These are phyloP conservation scores for Sebastiscus albofasciatus DNA, from an alignment of 2,797 vertebrate species.

Conservation along the genomic window DNA sequence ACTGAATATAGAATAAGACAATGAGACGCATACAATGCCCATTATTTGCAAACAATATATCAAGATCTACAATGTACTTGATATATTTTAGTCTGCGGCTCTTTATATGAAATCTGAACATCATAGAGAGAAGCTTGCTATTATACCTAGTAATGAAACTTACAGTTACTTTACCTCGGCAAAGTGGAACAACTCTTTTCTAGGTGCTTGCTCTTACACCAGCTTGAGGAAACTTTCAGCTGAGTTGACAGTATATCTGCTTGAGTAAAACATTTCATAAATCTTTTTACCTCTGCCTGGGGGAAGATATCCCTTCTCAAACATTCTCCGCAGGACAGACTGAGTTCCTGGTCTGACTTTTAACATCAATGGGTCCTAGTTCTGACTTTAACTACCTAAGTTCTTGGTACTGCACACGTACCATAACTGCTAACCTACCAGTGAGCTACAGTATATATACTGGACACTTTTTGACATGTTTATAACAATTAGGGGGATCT, in stretches of 20 bases:
- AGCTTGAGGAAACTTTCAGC: background rate
- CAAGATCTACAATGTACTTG: background rate
- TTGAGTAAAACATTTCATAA: conserved; percentile 14
- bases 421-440: background rate
- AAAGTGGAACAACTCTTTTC: background rate
- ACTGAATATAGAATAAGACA: background rate
- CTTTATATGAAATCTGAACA: background rate
- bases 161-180: background rate
- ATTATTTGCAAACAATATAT: conserved; percentile 3
- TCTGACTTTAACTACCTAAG: background rate
- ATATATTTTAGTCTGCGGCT: background rate
- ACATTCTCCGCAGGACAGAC: background rate
- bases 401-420: background rate
- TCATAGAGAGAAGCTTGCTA: background rate
- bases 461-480: background rate
- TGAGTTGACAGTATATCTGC: conserved; percentile 3
- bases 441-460: background rate
- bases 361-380: background rate
- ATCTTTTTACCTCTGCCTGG: conserved; percentile 14
- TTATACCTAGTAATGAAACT: background rate
- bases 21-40: background rate
- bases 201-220: background rate
- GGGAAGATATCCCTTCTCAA: background rate
- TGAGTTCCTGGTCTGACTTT: conserved; percentile 5
- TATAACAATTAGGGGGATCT: no score